Evolutionary conservation across 2,113 vertebrate genomes (phyloP).

Genomic region (Anthoscopus minutus): DNA sequence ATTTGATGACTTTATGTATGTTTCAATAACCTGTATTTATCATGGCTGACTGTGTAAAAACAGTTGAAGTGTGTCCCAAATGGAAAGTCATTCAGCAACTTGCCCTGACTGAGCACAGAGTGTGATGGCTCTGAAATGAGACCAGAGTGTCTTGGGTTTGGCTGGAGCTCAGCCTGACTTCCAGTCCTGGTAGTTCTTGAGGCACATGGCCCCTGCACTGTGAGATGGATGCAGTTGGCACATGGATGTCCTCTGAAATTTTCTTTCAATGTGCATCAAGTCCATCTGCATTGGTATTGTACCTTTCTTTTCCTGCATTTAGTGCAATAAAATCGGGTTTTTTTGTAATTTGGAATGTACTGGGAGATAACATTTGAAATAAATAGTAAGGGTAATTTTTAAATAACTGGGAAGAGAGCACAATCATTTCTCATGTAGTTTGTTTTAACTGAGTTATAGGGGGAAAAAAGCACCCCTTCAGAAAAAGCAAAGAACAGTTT

Average conservation of each 20-base stretch:
- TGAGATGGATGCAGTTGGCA: neutral
- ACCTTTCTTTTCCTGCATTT: neutral
- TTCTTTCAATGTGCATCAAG: rapidly evolving
- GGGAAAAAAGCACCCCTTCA: neutral
- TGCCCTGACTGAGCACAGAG: rapidly evolving
- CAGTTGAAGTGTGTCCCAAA: neutral
- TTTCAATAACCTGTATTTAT: neutral
- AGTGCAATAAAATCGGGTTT: neutral
- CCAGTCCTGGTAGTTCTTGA: neutral
- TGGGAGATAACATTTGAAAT: neutral
- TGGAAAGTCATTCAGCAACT: neutral
- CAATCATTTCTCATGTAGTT: neutral
- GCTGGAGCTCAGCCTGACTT: neutral
- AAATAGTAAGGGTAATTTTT: neutral
- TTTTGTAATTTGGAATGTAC: neutral
- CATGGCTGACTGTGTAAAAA: neutral
- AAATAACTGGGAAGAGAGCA: neutral
- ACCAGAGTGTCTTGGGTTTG: neutral
- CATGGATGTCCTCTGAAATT: neutral
- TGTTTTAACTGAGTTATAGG: neutral
- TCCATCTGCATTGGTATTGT: neutral
- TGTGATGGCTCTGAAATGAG: neutral
- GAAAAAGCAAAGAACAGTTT: neutral
- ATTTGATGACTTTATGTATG: neutral
- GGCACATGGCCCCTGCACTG: neutral